A percentile compares a stretch with the other conserved stretches of the same genome.
Conservation (phyloP, 2,113 vertebrate species). For the Mastomys natalensis region DNA sequence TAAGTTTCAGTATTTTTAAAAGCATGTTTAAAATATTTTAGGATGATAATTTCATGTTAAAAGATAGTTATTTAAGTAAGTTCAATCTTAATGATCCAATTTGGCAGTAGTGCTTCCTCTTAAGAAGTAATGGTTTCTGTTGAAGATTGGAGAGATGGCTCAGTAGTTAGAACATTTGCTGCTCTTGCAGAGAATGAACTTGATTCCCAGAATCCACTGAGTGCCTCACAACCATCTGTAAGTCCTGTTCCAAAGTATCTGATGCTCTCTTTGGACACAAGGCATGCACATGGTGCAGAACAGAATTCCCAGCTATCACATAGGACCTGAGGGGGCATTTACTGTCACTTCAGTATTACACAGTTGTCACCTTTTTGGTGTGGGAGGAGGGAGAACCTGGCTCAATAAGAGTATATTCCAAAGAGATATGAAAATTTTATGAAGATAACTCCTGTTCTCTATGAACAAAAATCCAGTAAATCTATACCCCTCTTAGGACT, state of each 20-base stretch:
- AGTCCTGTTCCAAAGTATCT: background rate
- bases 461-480: constrained; percentile 48
- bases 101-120: background rate
- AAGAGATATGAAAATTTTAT: background rate
- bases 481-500: background rate
- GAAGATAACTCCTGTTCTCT: background rate
- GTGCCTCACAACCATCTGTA: background rate
- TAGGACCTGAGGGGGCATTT: background rate
- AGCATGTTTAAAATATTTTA: constrained; percentile 41
- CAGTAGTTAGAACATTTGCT: background rate
- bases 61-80: constrained; percentile 29
- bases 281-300: background rate
- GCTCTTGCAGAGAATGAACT: background rate
- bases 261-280: background rate
- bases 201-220: background rate
- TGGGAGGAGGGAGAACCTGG: background rate
- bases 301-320: background rate
- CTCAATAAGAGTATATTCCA: background rate
- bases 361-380: background rate
- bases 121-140: background rate
- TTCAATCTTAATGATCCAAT: constrained; percentile 20
- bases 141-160: background rate
- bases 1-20: background rate
- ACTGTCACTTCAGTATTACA: background rate
- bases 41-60: constrained; percentile 2